Percentiles rank a stretch among this genome's conserved stretches.
phyloP scores from a whole-genome alignment of 1,140 invertebrate species.

The Cydia pomonella region DNA sequence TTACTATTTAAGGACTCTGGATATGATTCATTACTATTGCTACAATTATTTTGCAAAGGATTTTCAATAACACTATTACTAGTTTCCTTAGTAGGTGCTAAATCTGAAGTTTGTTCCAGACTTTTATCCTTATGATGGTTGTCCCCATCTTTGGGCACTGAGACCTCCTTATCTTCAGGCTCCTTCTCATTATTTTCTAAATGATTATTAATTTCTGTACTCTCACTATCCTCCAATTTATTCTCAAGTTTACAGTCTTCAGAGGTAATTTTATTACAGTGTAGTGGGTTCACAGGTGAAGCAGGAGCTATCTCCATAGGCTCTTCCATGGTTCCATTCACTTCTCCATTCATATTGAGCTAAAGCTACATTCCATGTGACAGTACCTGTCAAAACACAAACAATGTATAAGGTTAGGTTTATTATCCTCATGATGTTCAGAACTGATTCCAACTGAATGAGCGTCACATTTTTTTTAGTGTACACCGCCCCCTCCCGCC shows the following conservation, averaged over 20 bases:
- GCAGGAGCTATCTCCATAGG: conserved; percentile 45
- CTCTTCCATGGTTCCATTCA: conserved; percentile 64
- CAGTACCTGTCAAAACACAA: conserved; percentile 62
- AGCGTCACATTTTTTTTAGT: conserved; percentile 70
- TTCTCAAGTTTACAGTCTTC: conserved; percentile 40
- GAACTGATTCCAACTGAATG: conserved; percentile 48
- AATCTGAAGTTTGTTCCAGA: conserved; percentile 15
- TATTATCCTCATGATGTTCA: conserved; percentile 46
- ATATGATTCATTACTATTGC: conserved; percentile 50
- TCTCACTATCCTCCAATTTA: conserved; percentile 42
- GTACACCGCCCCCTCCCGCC: conserved; percentile 55
- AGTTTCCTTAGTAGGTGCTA: conserved; percentile 38
- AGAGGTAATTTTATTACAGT: conserved; percentile 34
- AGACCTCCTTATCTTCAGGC: conserved; percentile 31
- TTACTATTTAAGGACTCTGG: conserved; percentile 41
- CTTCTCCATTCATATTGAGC: conserved; percentile 66
- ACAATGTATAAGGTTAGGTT: conserved; percentile 56
- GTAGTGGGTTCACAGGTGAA: conserved; percentile 35
- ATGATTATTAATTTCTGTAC: conserved; percentile 41
- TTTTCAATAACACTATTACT: conserved; percentile 35
- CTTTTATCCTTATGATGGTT: conserved; percentile 30
- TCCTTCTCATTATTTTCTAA: conserved; percentile 36
- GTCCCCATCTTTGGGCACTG: conserved; percentile 34
- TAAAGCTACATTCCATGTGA: conserved; percentile 60
- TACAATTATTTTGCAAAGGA: conserved; percentile 41